Evolutionary conservation across 2,888 invertebrate species (phyloP), one percentile per base, ranked within the genome.

Genomic region (Parascotia fuliginaria): DNA sequence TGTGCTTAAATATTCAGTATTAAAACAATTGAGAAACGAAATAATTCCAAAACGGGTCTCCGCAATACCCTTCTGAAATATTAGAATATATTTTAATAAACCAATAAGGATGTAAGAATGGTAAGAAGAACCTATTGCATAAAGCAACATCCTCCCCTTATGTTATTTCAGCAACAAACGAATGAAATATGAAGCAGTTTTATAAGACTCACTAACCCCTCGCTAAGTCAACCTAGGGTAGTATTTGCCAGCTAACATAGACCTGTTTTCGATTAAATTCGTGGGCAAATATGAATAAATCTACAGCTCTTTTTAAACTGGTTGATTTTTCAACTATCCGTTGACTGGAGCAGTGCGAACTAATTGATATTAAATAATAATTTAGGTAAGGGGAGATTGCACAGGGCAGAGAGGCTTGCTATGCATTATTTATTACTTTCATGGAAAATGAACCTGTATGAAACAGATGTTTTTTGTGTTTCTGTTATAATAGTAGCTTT

Each of bases 341-440:
- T 54, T 60, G 62, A 45, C 53, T 56, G 55, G 50, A 55, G 64
- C 61, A 50, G 64, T 58, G 63, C 55, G 58, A 70, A 63, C 69
- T 82, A 81, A 84, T 84, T 85, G 81, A 82, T 83, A 81, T 81
- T 78, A 79, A 83, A 85, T 80, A 82, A 79, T 75, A 70, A 80
- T 75, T 70, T 70, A 60, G 60, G 51, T 31, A 52, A 67, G 74
- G 82, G 78, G 77, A 74, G 65, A 65, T 48, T 49, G 60, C 63
- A 64, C 65, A 51, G 58, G 53, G 47, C 34, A 14, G 32, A 42
- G 49, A 49, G 55, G 43, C 40, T n/a, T n/a, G n/a, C n/a, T 46
- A 65, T 73, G 60, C 60, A 74, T 77, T 74, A 81, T 81, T 79
- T 66, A 75, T 70, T 48, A 62, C 66, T 50, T 55, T 60, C 53